Conservation (phyloP, 2,888 invertebrate genomes). For the Tenthredo livida region DNA sequence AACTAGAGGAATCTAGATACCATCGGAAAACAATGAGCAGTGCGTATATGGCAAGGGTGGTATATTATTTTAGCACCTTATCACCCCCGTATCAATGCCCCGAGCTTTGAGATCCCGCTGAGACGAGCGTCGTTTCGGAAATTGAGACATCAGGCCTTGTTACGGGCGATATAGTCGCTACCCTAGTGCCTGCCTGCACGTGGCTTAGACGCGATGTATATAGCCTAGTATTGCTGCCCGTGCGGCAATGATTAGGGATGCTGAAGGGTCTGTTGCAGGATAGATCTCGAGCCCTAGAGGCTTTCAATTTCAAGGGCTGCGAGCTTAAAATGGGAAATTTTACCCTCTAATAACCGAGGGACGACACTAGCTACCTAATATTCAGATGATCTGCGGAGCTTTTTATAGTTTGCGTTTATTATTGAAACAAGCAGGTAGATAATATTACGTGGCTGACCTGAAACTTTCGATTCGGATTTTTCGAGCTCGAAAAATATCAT, state of each 20-base stretch:
- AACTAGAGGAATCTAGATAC: conserved; percentile 69
- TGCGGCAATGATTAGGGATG: conserved; percentile 37
- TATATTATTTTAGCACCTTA: conserved; percentile 72
- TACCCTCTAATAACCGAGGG: not conserved
- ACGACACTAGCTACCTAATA: not conserved
- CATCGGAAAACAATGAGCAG: conserved; percentile 68
- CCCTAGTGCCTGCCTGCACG: conserved; percentile 35
- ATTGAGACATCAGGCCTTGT: conserved; percentile 75
- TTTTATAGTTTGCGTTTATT: not conserved
- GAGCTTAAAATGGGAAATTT: not conserved
- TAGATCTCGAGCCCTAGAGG: conserved; percentile 14
- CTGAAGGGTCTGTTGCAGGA: conserved; percentile 13
- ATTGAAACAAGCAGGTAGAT: too few relatives aligned
- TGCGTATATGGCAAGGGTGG: conserved; percentile 56
- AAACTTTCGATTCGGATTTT: not conserved
- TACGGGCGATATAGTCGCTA: conserved; percentile 63
- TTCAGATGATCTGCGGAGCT: not conserved
- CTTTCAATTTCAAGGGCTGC: conserved; percentile 34
- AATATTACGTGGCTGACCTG: too few relatives aligned
- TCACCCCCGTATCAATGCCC: conserved; percentile 67
- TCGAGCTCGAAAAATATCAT: not conserved
- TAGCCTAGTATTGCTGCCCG: not conserved
- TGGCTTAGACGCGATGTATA: not conserved
- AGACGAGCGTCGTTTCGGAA: conserved; percentile 70
- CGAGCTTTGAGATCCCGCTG: conserved; percentile 53